Percentiles rank a stretch among this genome's conserved stretches.
Evolutionary conservation across 2,888 invertebrate species (phyloP).

Genomic region (Parnassius apollo): DNA sequence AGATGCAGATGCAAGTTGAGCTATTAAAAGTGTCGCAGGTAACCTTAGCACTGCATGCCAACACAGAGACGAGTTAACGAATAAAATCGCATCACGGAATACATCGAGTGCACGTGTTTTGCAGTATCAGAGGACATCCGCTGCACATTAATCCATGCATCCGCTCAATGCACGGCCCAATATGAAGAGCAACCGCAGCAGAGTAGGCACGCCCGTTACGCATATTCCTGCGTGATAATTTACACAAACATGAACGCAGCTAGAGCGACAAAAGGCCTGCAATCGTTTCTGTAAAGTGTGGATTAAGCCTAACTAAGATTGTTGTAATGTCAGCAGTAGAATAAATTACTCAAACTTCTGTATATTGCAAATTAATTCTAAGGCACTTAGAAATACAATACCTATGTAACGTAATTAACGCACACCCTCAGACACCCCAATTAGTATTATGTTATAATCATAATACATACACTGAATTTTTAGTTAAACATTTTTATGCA

Average conservation of each 20-base stretch:
- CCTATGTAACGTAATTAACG: no score
- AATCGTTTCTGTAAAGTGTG: conserved; percentile 6
- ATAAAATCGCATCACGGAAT: conserved; percentile 32
- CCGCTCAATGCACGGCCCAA: conserved; percentile 34
- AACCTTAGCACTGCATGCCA: conserved; percentile 18
- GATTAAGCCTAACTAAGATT: conserved; percentile 10
- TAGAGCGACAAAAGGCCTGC: conserved; percentile 27
- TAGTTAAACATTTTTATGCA: no score
- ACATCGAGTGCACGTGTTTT: conserved; percentile 27
- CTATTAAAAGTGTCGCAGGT: conserved; percentile 18
- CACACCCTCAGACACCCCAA: no score
- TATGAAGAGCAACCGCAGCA: conserved; percentile 57
- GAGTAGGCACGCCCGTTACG: conserved; percentile 37
- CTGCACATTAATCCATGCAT: conserved; percentile 23
- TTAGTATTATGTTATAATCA: no score
- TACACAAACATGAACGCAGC: conserved; percentile 55
- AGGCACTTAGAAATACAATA: background rate
- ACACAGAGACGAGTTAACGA: conserved; percentile 26
- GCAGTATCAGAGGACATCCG: conserved; percentile 15
- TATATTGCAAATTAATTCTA: conserved; percentile 7
- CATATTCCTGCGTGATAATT: conserved; percentile 61
- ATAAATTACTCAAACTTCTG: conserved; percentile 15
- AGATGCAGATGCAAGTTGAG: conserved; percentile 6
- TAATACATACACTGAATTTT: no score
- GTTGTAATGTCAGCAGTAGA: conserved; percentile 11